Evolutionary conservation across 1,140 invertebrate genomes (phyloP).

Genomic region (Brachionus angularis): DNA sequence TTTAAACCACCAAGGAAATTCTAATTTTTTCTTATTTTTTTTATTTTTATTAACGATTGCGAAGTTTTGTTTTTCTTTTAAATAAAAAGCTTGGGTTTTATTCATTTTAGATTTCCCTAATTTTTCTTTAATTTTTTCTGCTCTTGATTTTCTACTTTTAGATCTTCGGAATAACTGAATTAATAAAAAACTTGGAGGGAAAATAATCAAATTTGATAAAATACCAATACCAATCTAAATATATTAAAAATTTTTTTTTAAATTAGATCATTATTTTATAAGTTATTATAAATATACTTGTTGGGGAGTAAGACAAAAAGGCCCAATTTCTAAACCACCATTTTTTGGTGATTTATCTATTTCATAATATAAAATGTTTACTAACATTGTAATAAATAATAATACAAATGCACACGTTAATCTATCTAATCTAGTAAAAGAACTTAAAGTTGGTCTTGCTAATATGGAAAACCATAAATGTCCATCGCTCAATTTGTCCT

Average conservation of each 20-base stretch:
- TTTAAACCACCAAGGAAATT: constrained; percentile 60
- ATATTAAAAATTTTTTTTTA: not conserved
- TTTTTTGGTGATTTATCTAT: constrained; percentile 17
- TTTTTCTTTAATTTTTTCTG: constrained; percentile 1
- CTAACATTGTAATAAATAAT: constrained; percentile 36
- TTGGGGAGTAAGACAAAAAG: constrained; percentile 16
- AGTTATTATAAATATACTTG: constrained; percentile 41
- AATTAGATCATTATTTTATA: not conserved
- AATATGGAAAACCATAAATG: constrained; percentile 34
- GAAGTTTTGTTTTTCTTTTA: too few relatives aligned
- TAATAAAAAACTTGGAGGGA: constrained; percentile 23
- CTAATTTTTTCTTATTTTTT: constrained; percentile 45
- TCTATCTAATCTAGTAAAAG: constrained; percentile 13
- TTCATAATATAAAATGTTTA: constrained; percentile 26
- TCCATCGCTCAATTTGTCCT: constrained; percentile 3
- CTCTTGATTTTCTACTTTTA: not conserved
- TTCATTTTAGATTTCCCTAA: constrained; percentile 47
- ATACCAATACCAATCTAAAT: constrained; percentile 50
- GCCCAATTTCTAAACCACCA: constrained; percentile 3
- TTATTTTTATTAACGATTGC: not conserved
- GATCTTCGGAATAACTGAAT: constrained; percentile 37
- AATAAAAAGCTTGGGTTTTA: too few relatives aligned
- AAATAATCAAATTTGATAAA: constrained; percentile 24
- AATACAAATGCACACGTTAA: constrained; percentile 38
- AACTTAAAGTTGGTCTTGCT: not conserved